A percentile compares a stretch with the other conserved stretches of the same genome.
phyloP scores from a whole-genome alignment of 2,797 vertebrate species.

The Betta splendens region DNA sequence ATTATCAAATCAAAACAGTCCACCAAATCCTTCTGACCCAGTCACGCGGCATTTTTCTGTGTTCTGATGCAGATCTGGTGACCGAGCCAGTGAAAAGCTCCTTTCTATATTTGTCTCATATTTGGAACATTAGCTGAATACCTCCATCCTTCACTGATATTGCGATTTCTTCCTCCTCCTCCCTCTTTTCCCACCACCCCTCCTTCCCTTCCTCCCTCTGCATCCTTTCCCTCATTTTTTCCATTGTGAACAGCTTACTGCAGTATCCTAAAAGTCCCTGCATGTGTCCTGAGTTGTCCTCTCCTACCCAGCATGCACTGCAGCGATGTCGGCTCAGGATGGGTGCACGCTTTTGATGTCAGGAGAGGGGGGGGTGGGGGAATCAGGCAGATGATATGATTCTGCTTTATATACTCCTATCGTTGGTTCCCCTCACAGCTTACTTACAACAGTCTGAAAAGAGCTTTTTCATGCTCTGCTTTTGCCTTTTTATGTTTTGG shows the following conservation, averaged over 20 bases:
- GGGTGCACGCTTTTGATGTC: conserved; percentile 60
- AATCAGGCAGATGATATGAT: conserved; percentile 48
- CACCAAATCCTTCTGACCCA: neutral
- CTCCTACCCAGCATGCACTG: conserved; percentile 65
- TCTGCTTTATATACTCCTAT: conserved; percentile 47
- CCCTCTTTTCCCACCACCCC: neutral
- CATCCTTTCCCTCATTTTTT: conserved; percentile 39
- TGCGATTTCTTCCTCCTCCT: conserved; percentile 38
- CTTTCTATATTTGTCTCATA: conserved; percentile 18
- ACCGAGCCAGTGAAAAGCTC: conserved; percentile 6
- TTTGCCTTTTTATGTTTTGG: conserved; percentile 10
- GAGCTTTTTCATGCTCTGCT: conserved; percentile 1
- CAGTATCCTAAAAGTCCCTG: conserved; percentile 76
- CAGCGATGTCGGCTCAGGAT: conserved; percentile 63
- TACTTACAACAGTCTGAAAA: conserved; percentile 56
- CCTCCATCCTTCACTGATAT: conserved; percentile 43
- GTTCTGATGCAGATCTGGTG: conserved; percentile 4
- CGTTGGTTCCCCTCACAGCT: conserved; percentile 32
- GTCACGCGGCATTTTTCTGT: neutral
- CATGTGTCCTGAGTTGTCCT: conserved; percentile 75
- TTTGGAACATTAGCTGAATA: conserved; percentile 36
- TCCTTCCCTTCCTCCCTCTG: conserved; percentile 27
- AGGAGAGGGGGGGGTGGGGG: conserved; percentile 1
- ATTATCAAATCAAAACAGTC: neutral
- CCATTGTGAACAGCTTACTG: conserved; percentile 62